Evolutionary conservation across 2,888 invertebrate genomes (phyloP).

Genomic region (Andrena trimmerana): DNA sequence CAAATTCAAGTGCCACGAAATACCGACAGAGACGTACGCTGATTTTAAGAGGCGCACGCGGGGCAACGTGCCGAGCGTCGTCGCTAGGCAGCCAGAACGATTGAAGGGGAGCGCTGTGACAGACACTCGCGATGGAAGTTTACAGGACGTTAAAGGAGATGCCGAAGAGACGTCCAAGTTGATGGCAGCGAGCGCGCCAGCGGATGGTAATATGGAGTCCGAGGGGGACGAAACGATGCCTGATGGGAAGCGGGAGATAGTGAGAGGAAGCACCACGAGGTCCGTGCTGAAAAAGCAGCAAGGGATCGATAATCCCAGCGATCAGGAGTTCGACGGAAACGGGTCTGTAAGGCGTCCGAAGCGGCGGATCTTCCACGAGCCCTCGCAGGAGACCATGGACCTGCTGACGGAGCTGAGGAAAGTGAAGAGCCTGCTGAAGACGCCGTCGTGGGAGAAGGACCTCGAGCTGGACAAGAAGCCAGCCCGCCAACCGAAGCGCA

Average conservation of each 20-base stretch:
- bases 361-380: conserved; percentile 79
- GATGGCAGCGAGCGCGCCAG: not conserved
- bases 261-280: conserved; percentile 65
- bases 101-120: not conserved
- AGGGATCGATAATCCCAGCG: conserved; percentile 77
- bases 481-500: conserved; percentile 77
- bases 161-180: not conserved
- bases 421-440: conserved; percentile 80
- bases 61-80: conserved; percentile 62
- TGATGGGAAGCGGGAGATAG: conserved; percentile 10
- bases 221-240: not conserved
- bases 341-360: conserved; percentile 72
- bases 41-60: conserved; percentile 80
- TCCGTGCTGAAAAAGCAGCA: conserved; percentile 81
- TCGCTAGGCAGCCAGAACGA: conserved; percentile 50
- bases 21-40: conserved; percentile 80
- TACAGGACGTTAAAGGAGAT: not conserved
- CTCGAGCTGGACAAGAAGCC: conserved; percentile 73
- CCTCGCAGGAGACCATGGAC: conserved; percentile 83
- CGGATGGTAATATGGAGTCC: conserved; percentile 28
- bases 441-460: conserved; percentile 80
- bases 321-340: conserved; percentile 74
- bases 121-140: conserved; percentile 6
- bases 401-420: conserved; percentile 80
- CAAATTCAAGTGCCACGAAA: conserved; percentile 78